Base-by-base conservation (phyloP, 2,113 vertebrate genomes). In the Anarrhichthys ocellatus region DNA sequence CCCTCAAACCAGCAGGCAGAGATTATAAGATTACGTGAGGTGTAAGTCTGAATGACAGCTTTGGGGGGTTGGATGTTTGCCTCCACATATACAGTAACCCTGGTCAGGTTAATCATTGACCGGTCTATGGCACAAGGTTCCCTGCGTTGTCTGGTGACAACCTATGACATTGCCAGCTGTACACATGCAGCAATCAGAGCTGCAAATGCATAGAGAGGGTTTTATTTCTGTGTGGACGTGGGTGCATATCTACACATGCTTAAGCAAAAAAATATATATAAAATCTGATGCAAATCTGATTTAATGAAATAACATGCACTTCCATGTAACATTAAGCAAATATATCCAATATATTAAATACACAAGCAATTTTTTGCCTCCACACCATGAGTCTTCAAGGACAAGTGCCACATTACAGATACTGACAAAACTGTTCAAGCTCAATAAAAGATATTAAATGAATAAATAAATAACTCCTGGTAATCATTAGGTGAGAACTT, bases 101-200 rank as follows among this genome's bases (percentile, higher is more conserved):
- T 82, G 82, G 59, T 67, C 52, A 10, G 70, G 92, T 93, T 70
- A 94, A 93, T 94, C 65, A 94, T 92, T 92, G 58, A 88, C 67
- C 6, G 20, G 46, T 38, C 64, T 73, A 18, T 22, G 36, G 87
- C 78, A 84, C 73, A 88, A 90, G 85, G 81, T 84, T 79, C 83
- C 78, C 76, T 56, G 64, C 2, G 71, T 85, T 89, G 79, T 84
- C 83, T 81, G 48, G 79, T 83, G 84, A 76, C 76, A 74, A 38
- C 54, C 38, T 52, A 71, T 59, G 18, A 64, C 13, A 76, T 15
- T 42, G 24, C 18, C 27, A 56, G 58, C 58, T 65, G 58, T 6
- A 61, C n/a, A 34, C 40, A 27, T 32, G 44, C 18, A 64, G 48
- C 54, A 54, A 38, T 67, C 15, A 59, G 1, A 24, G 24, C 56